These are phyloP conservation scores for Ethmia dodecea DNA, from an alignment of 2,888 invertebrate genomes.

Conservation along the genomic window DNA sequence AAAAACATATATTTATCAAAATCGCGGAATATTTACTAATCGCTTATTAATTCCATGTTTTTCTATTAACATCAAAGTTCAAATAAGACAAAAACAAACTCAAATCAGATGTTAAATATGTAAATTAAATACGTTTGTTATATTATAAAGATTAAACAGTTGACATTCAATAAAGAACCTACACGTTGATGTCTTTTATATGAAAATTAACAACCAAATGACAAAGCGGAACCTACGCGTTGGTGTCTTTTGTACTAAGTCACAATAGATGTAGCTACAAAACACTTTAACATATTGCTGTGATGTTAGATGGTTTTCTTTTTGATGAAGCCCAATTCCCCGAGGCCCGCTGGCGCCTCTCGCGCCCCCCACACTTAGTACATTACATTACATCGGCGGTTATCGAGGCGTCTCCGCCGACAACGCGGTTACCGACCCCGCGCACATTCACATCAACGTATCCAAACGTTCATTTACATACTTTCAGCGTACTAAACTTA, in stretches of 20 bases:
- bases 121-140: too few relatives aligned
- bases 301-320: too few relatives aligned
- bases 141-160: background rate
- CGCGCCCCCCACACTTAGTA: conserved; percentile 1
- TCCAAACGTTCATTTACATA: conserved; percentile 42
- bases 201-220: too few relatives aligned
- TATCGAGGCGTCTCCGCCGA: conserved; percentile 47
- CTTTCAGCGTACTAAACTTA: conserved; percentile 33
- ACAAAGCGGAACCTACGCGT: too few relatives aligned
- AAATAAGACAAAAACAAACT: too few relatives aligned
- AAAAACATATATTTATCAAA: too few relatives aligned
- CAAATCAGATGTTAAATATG: too few relatives aligned
- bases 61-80: too few relatives aligned
- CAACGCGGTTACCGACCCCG: conserved; percentile 60
- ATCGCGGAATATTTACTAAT: too few relatives aligned
- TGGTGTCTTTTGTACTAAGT: conserved; percentile 8
- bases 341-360: conserved; percentile 5
- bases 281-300: too few relatives aligned
- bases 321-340: background rate
- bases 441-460: conserved; percentile 38
- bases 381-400: conserved; percentile 29
- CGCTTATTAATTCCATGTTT: too few relatives aligned
- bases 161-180: background rate
- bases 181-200: background rate
- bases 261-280: background rate